phyloP scores from a whole-genome alignment of 2,888 invertebrate species.

The Chloroclysta siterata region DNA sequence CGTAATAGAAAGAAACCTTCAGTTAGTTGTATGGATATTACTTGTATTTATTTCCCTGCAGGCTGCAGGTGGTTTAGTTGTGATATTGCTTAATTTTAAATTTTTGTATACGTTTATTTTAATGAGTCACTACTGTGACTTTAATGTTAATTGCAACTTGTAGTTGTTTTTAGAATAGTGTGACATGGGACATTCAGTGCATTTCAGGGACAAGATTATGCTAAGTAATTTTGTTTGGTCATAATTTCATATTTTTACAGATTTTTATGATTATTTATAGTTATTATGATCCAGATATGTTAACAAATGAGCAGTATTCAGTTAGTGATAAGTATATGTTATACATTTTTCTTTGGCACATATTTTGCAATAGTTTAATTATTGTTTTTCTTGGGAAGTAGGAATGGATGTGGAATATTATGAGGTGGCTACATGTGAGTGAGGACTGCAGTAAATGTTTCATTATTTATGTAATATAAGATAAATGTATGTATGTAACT shows the following conservation, averaged over 20 bases:
- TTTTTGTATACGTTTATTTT: slow-evolving; percentile 83
- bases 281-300: slow-evolving; percentile 57
- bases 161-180: slow-evolving; percentile 59
- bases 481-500: slow-evolving; percentile 62
- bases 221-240: slow-evolving; percentile 48
- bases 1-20: slow-evolving; percentile 20
- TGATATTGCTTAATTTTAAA: slow-evolving; percentile 81
- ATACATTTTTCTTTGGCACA: slow-evolving; percentile 51
- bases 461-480: slow-evolving; percentile 82
- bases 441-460: slow-evolving; percentile 76
- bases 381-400: slow-evolving; percentile 42
- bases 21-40: slow-evolving; percentile 42
- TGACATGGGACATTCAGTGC: slow-evolving; percentile 59
- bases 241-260: slow-evolving; percentile 53
- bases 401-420: slow-evolving; percentile 56
- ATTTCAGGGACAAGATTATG: slow-evolving; percentile 51
- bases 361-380: slow-evolving; percentile 38
- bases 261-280: slow-evolving; percentile 54
- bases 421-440: slow-evolving; percentile 60
- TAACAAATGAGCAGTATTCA: slow-evolving; percentile 80
- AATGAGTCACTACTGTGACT: slow-evolving; percentile 74
- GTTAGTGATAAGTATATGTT: slow-evolving; percentile 57
- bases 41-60: slow-evolving; percentile 69
- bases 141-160: slow-evolving; percentile 75
- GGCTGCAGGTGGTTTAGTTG: slow-evolving; percentile 75